Evolutionary conservation across 2,113 vertebrate species (phyloP).

Genomic region (Dolichotis patagonum): DNA sequence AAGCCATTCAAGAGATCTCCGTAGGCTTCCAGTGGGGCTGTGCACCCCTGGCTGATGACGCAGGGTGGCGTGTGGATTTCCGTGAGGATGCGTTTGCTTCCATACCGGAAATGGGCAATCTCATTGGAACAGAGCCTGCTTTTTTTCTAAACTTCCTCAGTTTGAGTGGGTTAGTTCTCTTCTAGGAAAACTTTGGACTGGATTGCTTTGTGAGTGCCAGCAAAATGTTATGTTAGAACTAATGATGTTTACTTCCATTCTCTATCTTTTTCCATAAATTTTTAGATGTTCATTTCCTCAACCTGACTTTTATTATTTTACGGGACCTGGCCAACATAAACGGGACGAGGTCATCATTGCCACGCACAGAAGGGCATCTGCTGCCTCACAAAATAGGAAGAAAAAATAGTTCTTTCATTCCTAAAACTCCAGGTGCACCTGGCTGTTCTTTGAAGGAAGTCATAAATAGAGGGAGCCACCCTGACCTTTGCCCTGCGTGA

Average conservation of each 20-base stretch:
- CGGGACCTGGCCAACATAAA: conserved; percentile 76
- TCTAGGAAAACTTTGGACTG: conserved; percentile 82
- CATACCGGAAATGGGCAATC: conserved; percentile 80
- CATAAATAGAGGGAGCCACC: background rate
- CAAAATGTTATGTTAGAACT: conserved; percentile 79
- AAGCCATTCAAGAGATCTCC: background rate
- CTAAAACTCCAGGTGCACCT: background rate
- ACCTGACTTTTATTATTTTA: conserved; percentile 81
- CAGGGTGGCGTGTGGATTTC: conserved; percentile 72
- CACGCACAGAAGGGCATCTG: conserved; percentile 53
- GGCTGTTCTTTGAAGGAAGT: background rate
- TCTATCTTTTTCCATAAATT: conserved; percentile 81
- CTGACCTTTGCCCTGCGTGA: conserved; percentile 20
- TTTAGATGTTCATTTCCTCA: conserved; percentile 84
- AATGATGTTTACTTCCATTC: conserved; percentile 67
- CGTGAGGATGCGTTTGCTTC: conserved; percentile 70
- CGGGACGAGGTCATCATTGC: conserved; percentile 80
- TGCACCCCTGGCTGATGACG: background rate
- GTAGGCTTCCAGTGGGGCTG: fast-evolving
- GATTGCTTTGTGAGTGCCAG: conserved; percentile 78
- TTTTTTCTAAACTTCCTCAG: conserved; percentile 82
- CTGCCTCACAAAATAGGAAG: conserved; percentile 61
- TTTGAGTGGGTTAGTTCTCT: conserved; percentile 81
- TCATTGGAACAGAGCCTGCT: conserved; percentile 78
- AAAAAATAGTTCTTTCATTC: background rate